These are phyloP conservation scores for Semnornis frantzii DNA, from an alignment of 2,113 vertebrate species.

Conservation along the genomic window DNA sequence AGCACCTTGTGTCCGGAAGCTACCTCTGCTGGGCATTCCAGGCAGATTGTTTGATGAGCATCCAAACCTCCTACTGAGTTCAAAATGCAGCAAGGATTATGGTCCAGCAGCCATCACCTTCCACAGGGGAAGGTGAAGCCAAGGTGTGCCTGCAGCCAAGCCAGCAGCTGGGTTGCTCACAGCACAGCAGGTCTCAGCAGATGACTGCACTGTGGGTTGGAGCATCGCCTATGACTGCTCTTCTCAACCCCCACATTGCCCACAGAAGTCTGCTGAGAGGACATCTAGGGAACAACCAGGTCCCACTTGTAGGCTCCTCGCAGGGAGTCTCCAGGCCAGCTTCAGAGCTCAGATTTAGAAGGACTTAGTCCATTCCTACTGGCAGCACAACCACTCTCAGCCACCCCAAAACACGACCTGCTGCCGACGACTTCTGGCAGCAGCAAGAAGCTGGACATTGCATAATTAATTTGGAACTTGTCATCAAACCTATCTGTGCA, in stretches of 20 bases:
- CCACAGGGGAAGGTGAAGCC: accelerated
- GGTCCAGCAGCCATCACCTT: background rate
- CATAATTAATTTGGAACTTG: background rate
- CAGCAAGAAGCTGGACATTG: background rate
- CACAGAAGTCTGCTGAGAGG: background rate
- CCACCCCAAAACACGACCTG: background rate
- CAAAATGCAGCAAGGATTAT: background rate
- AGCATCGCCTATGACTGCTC: background rate
- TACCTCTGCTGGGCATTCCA: background rate
- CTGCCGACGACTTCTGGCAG: background rate
- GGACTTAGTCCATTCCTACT: background rate
- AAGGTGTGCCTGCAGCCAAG: background rate
- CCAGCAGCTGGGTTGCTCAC: background rate
- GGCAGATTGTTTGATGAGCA: too few relatives aligned
- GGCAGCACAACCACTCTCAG: background rate
- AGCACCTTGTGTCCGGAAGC: background rate
- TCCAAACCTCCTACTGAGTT: background rate
- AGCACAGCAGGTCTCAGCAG: background rate
- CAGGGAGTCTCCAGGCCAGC: background rate
- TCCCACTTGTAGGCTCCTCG: background rate
- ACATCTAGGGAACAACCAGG: background rate
- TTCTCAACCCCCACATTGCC: too few relatives aligned
- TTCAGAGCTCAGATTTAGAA: background rate
- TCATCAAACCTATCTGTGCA: background rate
- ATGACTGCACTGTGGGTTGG: background rate